These are phyloP conservation scores for Ganaspis sp. DNA, from an alignment of 1,140 invertebrate species.

Conservation along the genomic window DNA sequence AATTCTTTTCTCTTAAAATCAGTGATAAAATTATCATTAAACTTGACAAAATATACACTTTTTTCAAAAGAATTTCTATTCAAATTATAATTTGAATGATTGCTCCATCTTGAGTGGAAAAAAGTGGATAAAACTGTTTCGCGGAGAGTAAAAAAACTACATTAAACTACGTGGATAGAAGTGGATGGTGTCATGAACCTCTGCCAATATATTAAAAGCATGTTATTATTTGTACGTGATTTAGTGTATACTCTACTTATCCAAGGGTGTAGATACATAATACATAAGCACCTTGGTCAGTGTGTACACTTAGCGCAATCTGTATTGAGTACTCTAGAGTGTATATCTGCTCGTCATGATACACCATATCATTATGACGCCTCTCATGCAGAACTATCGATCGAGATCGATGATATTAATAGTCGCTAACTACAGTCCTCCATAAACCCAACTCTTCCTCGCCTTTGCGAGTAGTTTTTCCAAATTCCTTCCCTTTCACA, in stretches of 20 bases:
- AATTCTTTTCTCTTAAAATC: too few species aligned
- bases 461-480: too few species aligned
- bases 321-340: conserved; percentile 47
- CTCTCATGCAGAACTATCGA: conserved; percentile 70
- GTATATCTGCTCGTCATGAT: conserved; percentile 59
- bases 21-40: too few species aligned
- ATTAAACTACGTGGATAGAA: not conserved
- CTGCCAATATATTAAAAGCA: conserved; percentile 65
- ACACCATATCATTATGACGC: conserved; percentile 72
- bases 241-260: conserved; percentile 44
- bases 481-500: too few species aligned
- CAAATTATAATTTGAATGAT: not conserved
- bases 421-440: conserved; percentile 73
- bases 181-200: conserved; percentile 42
- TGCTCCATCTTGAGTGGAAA: not conserved
- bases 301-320: not conserved
- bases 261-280: conserved; percentile 44
- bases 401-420: conserved; percentile 73
- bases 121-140: not conserved
- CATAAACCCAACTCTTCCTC: too few species aligned
- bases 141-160: not conserved
- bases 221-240: conserved; percentile 65
- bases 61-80: not conserved
- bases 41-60: too few species aligned
- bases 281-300: not conserved